Base-by-base conservation (phyloP, 2,888 invertebrate genomes). In the Volucella bombylans region DNA sequence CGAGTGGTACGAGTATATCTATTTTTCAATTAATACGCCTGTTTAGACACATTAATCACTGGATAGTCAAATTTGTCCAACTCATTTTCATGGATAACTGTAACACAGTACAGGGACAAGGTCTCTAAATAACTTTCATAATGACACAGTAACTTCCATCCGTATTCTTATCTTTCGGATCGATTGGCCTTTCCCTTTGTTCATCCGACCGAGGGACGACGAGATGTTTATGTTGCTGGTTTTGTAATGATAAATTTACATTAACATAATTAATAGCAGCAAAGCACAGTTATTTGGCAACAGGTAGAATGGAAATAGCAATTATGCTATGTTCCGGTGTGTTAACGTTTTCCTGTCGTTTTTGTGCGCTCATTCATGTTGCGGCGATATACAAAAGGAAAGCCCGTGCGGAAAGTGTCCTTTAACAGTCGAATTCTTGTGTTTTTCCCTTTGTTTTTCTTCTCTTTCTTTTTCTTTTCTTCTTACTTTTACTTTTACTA, bases 21-120 rank as follows among this genome's bases (percentile, higher is more conserved):
- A 61, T 67, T 78, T 78, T 82, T 73, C 79, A 82, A 79, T 82
- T 82, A 82, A 68, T 38, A 47, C 59, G 68, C 68, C 73, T 64
- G 64, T 41, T 18, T 50, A 50, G 45, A 64, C 57, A 31, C 31
- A 31, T 50, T 68, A 73, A 78, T 82, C 79, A 82, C 78, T 79
- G 78, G 62, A 49, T 41, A 31, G 72, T n/a, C 57, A 73, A 73
- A 78, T 82, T 81, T 82, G 64, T 47, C 57, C 68, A 78, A 78
- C 62, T 73, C 55, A 79, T 73, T 82, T 68, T 68, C 50, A 69
- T 79, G 68, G 59, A 69, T 64, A 62, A 69, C 57, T 9, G 23
- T 39, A 64, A 15, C 15, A 14, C 59, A 31, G 52, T 11, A 9
- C 15, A 18, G 11, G 23, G 18, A 38, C 39, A n/a, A 23, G 54